Evolutionary conservation across 1,140 invertebrate species (phyloP), one percentile per base, ranked within the genome.

Genomic region (Drosophila mauritiana): DNA sequence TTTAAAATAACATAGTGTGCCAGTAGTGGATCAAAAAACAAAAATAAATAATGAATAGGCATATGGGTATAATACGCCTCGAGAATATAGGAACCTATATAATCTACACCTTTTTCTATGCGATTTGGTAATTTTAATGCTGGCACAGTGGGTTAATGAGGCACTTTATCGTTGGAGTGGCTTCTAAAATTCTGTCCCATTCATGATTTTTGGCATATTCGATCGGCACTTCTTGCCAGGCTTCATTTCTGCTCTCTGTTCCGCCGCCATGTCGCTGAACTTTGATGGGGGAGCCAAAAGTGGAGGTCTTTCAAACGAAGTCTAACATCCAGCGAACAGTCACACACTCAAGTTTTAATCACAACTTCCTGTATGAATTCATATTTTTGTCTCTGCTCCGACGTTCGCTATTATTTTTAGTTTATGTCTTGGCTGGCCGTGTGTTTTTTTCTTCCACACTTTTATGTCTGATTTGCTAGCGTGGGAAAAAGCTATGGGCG

Each of bases 301-400:
- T 25, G 51, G 25, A 55, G 63, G 65, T 69, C 65, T 69, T 55
- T 34, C n/a, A 31, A 55, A 46, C 37, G 25, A 46, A 40, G 15
- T 52, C 58, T 31, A 27, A 36, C 15, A 51, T 27, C 40, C 48
- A 53, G 25, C 48, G 36, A 37, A 40, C 72, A 61, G 67, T 78
- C 65, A 63, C 49, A 56, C 51, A 49, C 70, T 52, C 54, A 65
- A 64, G 43, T 46, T 74, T 84, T 80, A 83, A 80, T 83, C 80
- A 80, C 80, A 84, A 83, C 80, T 83, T 83, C 80, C 79, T 82
- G 74, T 73, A 53, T 48, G 80, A 67, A 75, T 78, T 83, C 63
- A 74, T 79, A 68, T 54, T 75, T 58, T 67, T 49, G 34, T 57
- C 59, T 70, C 27, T 73, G 77, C 15, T 27, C 25, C 61, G 46